Evolutionary conservation across 1,140 invertebrate genomes (phyloP).

Genomic region (Temnothorax nylanderi): DNA sequence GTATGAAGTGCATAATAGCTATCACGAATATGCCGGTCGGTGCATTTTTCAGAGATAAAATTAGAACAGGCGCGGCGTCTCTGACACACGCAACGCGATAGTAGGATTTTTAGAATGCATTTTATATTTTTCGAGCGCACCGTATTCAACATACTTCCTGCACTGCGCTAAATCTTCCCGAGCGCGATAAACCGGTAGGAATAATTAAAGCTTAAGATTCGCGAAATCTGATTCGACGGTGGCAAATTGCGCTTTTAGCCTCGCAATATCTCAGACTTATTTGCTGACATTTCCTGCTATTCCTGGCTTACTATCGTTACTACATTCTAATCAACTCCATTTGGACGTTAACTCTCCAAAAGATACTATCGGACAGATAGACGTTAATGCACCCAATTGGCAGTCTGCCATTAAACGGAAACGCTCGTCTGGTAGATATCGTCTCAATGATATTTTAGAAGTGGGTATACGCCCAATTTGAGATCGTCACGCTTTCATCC

Average conservation of each 20-base stretch:
- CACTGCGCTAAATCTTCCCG: background rate
- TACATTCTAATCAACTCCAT: constrained; percentile 35
- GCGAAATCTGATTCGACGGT: background rate
- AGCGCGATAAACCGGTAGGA: background rate
- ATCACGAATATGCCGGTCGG: background rate
- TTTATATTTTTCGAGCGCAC: background rate
- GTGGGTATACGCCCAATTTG: constrained; percentile 29
- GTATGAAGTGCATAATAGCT: constrained; percentile 4
- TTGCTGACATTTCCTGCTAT: background rate
- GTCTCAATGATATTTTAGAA: constrained; percentile 38
- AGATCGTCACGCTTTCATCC: background rate
- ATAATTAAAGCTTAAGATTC: constrained; percentile 11
- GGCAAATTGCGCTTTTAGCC: background rate
- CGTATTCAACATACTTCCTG: background rate
- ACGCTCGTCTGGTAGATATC: constrained; percentile 23
- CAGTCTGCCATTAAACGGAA: constrained; percentile 48
- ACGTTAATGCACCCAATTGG: constrained; percentile 53
- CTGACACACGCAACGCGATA: background rate
- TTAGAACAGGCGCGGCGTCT: background rate
- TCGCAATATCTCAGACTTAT: background rate
- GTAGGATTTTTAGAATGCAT: background rate
- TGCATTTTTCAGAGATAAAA: constrained; percentile 18
- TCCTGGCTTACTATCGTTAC: background rate
- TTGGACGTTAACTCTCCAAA: constrained; percentile 10
- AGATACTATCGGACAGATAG: constrained; percentile 49